Percentiles rank a stretch among this genome's conserved stretches.
Conservation (phyloP, 2,797 vertebrate species). For the Mionectes olivaceus region DNA sequence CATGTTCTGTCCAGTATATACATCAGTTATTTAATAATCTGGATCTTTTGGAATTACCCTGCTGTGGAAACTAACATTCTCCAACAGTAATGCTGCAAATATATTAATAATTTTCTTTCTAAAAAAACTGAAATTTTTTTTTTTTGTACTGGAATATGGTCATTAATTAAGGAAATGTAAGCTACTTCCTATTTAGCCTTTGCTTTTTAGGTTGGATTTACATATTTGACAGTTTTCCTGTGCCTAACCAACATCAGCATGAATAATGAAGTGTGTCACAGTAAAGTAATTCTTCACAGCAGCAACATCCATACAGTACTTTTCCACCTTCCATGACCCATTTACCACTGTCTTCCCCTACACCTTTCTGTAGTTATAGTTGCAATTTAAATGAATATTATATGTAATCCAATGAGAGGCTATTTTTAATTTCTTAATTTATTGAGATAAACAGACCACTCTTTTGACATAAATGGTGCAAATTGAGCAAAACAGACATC, state of each 20-base stretch:
- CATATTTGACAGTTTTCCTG: neutral
- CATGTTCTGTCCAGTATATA: neutral
- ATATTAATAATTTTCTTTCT: neutral
- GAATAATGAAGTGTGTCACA: slow-evolving; percentile 42
- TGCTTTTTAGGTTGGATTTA: slow-evolving; percentile 40
- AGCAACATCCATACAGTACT: neutral
- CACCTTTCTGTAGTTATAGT: neutral
- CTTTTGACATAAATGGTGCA: neutral
- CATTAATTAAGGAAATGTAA: slow-evolving; percentile 39
- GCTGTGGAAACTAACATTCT: neutral
- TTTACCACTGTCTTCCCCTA: neutral
- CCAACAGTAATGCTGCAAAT: neutral
- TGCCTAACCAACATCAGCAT: neutral
- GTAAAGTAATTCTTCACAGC: neutral
- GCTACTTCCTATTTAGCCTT: neutral
- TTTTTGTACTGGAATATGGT: neutral
- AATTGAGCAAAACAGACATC: neutral
- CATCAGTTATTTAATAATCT: neutral
- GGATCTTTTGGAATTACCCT: neutral
- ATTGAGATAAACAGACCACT: neutral
- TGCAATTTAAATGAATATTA: neutral
- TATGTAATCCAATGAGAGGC: neutral
- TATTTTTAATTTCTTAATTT: neutral
- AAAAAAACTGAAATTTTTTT: accelerated
- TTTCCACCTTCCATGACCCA: neutral